These are phyloP conservation scores for Catagonus wagneri DNA, from an alignment of 2,113 vertebrate species.

Conservation along the genomic window DNA sequence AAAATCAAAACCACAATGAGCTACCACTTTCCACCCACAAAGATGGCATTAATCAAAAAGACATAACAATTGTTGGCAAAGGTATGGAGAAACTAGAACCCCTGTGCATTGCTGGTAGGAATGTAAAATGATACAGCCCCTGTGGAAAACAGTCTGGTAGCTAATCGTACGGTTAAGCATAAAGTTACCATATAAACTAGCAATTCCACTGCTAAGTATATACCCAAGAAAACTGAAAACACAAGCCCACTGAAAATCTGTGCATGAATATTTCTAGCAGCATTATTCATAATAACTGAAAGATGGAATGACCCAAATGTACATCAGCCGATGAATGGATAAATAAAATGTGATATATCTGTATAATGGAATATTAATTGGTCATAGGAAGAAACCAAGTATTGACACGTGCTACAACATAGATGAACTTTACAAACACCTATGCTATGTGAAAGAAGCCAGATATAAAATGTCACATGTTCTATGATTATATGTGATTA, in stretches of 20 bases:
- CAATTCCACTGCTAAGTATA: background rate
- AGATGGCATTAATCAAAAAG: background rate
- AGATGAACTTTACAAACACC: background rate
- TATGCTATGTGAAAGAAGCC: background rate
- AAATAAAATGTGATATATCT: background rate
- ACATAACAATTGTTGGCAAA: background rate
- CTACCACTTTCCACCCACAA: background rate
- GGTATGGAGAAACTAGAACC: background rate
- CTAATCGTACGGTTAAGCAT: background rate
- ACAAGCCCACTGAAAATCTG: background rate
- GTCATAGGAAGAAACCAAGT: background rate
- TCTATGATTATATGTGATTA: background rate
- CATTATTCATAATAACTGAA: slow-evolving; percentile 31
- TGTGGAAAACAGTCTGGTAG: background rate
- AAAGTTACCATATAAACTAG: background rate
- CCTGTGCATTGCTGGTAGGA: background rate
- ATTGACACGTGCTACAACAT: background rate
- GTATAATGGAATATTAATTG: background rate
- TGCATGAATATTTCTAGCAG: background rate
- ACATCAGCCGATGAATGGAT: background rate
- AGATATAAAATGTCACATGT: background rate
- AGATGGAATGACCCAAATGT: background rate
- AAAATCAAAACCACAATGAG: slow-evolving; percentile 7
- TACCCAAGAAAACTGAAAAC: slow-evolving; percentile 5
- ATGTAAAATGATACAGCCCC: background rate